phyloP scores from a whole-genome alignment of 1,140 invertebrate species.

The Pachyrhynchus sulphureomaculatus region DNA sequence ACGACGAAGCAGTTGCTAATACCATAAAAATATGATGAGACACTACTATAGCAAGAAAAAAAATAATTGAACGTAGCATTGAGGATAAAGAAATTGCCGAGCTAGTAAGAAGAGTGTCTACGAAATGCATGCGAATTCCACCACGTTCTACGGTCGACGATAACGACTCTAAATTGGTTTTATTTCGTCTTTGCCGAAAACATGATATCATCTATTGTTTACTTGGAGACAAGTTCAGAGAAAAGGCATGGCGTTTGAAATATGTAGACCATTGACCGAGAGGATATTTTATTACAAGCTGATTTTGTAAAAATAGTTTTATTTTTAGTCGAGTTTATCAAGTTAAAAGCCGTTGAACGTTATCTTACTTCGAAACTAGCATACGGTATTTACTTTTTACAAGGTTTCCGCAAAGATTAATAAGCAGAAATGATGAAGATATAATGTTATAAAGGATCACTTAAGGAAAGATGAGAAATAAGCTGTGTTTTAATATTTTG shows the following conservation, averaged over 20 bases:
- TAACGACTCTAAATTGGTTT: conserved; percentile 17
- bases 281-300: conserved; percentile 25
- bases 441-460: too few species aligned
- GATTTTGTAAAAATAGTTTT: conserved; percentile 14
- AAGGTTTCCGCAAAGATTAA: too few species aligned
- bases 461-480: too few species aligned
- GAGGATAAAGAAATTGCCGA: neutral
- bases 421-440: too few species aligned
- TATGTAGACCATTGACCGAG: conserved; percentile 23
- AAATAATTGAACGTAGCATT: too few species aligned
- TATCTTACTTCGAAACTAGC: too few species aligned
- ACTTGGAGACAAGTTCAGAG: conserved; percentile 23
- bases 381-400: too few species aligned
- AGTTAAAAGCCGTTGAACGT: neutral
- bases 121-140: conserved; percentile 19
- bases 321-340: conserved; percentile 11
- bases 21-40: too few species aligned
- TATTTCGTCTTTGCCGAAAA: conserved; percentile 26
- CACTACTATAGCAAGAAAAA: too few species aligned
- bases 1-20: too few species aligned
- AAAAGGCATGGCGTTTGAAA: conserved; percentile 21
- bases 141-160: conserved; percentile 19
- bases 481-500: too few species aligned
- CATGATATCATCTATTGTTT: conserved; percentile 28
- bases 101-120: conserved; percentile 5